These are phyloP conservation scores for Neodontobutis hainanensis DNA, from an alignment of 2,113 vertebrate species.

Conservation along the genomic window DNA sequence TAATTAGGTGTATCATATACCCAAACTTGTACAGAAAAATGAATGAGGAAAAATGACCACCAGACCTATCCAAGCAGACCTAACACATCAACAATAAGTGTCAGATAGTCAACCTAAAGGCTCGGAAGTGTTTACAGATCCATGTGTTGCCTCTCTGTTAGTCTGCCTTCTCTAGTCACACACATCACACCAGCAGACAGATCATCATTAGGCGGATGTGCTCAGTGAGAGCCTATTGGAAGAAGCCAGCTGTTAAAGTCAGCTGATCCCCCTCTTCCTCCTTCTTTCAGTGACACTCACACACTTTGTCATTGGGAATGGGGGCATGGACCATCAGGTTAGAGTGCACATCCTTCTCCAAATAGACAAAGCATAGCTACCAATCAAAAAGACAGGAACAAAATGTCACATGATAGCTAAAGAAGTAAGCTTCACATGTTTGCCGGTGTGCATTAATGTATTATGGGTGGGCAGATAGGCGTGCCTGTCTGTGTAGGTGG, in stretches of 20 bases:
- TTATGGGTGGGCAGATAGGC: constrained; percentile 8
- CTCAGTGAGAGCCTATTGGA: constrained; percentile 60
- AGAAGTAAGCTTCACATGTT: constrained; percentile 32
- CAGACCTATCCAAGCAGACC: not conserved
- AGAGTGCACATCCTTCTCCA: constrained; percentile 66
- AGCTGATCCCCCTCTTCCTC: constrained; percentile 37
- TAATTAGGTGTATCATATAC: no score
- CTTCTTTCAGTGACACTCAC: constrained; percentile 24
- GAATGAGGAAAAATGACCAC: no score
- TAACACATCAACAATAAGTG: not conserved
- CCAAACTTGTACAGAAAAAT: no score
- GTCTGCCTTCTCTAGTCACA: no score
- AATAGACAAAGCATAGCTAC: constrained; percentile 41
- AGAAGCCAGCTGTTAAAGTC: constrained; percentile 62
- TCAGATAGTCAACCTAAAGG: not conserved
- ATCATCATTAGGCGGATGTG: constrained; percentile 49
- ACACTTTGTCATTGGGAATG: constrained; percentile 57
- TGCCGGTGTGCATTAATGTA: constrained; percentile 5
- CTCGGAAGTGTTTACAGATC: not conserved
- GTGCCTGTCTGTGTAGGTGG: constrained; percentile 41
- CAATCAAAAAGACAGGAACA: constrained; percentile 46
- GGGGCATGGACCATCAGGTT: constrained; percentile 68
- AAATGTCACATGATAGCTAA: constrained; percentile 41
- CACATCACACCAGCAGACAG: constrained; percentile 52
- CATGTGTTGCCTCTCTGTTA: constrained; percentile 15